Conservation (phyloP, 2,888 invertebrate genomes). For the Gryllus longicercus region DNA sequence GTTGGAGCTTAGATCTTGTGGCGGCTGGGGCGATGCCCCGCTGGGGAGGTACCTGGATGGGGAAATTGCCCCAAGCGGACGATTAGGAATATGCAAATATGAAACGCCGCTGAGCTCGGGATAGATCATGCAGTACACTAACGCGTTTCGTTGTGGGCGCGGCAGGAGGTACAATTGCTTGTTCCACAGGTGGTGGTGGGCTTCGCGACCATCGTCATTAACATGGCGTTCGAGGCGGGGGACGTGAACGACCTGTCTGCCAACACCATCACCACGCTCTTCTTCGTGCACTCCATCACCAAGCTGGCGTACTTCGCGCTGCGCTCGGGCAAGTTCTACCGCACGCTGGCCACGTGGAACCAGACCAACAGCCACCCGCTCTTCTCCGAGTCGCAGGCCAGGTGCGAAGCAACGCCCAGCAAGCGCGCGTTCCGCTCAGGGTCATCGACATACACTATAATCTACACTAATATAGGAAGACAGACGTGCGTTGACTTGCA, state of each 20-base stretch:
- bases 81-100: no score
- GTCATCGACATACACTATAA: no score
- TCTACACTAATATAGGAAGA: no score
- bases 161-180: background rate
- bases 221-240: slow-evolving; percentile 67
- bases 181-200: slow-evolving; percentile 58
- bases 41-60: no score
- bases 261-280: slow-evolving; percentile 77
- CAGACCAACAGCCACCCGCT: slow-evolving; percentile 66
- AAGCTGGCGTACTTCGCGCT: slow-evolving; percentile 71
- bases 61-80: no score
- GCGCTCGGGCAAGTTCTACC: slow-evolving; percentile 70
- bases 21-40: no score
- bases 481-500: no score
- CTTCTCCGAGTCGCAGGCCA: slow-evolving; percentile 63
- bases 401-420: background rate
- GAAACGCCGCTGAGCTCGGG: no score
- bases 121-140: no score
- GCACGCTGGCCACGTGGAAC: slow-evolving; percentile 79
- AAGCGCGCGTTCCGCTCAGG: no score
- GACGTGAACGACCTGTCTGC: slow-evolving; percentile 70
- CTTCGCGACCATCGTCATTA: slow-evolving; percentile 61
- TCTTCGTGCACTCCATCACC: slow-evolving; percentile 73
- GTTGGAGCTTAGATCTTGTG: no score
- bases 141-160: no score